Conservation (phyloP, 2,113 vertebrate genomes). For the Notarius lentiginosus region DNA sequence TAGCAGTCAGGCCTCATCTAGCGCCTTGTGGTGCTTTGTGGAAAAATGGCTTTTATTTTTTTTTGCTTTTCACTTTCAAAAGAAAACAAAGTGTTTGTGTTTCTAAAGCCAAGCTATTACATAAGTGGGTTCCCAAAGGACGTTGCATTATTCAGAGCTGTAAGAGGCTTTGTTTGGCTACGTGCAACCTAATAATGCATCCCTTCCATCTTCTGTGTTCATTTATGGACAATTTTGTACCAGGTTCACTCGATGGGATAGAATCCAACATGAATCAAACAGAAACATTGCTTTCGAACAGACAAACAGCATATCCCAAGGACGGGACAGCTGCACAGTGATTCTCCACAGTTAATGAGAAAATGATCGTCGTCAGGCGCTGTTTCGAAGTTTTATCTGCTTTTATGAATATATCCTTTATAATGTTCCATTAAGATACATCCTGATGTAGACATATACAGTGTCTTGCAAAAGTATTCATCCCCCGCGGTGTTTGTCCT, state of each 20-base stretch:
- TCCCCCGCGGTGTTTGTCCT: too few species aligned
- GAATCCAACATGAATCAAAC: constrained; percentile 50
- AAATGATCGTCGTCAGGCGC: neutral
- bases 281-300: neutral
- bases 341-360: neutral
- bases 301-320: neutral
- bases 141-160: constrained; percentile 68
- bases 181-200: constrained; percentile 56
- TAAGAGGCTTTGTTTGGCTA: constrained; percentile 52
- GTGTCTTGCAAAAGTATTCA: too few species aligned
- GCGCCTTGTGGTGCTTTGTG: constrained; percentile 29
- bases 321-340: neutral
- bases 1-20: constrained; percentile 52
- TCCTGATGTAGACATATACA: neutral
- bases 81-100: constrained; percentile 62
- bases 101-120: constrained; percentile 64
- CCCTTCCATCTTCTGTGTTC: constrained; percentile 53
- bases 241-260: constrained; percentile 51
- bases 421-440: neutral
- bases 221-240: constrained; percentile 61
- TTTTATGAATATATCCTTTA: neutral
- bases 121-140: constrained; percentile 61
- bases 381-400: neutral
- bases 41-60: constrained; percentile 36
- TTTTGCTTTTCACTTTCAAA: constrained; percentile 50